A percentile compares a stretch with the other conserved stretches of the same genome.
These are phyloP conservation scores for Onychostruthus taczanowskii DNA, from an alignment of 2,113 vertebrate species.

Conservation along the genomic window DNA sequence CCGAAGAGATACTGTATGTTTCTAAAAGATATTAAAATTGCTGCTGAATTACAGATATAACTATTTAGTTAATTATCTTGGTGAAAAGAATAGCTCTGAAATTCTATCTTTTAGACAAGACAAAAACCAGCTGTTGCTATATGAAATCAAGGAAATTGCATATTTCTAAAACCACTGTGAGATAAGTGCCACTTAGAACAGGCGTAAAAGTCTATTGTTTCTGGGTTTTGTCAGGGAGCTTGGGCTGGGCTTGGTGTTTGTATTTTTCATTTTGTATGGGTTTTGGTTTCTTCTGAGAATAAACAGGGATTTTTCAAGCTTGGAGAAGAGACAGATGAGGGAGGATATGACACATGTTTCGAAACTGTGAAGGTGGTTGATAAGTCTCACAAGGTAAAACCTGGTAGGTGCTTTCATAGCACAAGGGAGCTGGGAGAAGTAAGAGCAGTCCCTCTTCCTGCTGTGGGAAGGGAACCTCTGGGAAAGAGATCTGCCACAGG, in stretches of 20 bases:
- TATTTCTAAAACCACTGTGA: background rate
- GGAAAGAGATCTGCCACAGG: background rate
- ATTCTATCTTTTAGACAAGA: background rate
- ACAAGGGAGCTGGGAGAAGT: background rate
- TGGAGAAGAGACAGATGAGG: background rate
- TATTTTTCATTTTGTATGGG: background rate
- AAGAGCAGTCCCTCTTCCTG: background rate
- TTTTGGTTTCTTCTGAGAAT: background rate
- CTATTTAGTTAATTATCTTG: conserved; percentile 44
- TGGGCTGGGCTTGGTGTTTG: background rate
- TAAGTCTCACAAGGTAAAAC: background rate
- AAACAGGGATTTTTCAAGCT: background rate
- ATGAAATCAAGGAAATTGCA: conserved; percentile 11
- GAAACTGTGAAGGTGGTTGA: background rate
- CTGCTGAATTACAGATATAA: conserved; percentile 33
- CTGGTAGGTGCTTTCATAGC: background rate
- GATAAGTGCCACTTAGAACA: background rate
- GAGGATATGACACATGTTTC: background rate
- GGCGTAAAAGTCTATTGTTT: background rate
- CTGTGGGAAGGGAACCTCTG: background rate
- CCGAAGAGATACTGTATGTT: conserved; percentile 12
- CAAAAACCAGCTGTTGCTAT: background rate
- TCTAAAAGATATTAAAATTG: conserved; percentile 36
- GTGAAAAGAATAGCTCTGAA: conserved; percentile 21
- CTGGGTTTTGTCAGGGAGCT: background rate